Evolutionary conservation across 2,797 vertebrate species (phyloP).

Genomic region (Tamandua tetradactyla): DNA sequence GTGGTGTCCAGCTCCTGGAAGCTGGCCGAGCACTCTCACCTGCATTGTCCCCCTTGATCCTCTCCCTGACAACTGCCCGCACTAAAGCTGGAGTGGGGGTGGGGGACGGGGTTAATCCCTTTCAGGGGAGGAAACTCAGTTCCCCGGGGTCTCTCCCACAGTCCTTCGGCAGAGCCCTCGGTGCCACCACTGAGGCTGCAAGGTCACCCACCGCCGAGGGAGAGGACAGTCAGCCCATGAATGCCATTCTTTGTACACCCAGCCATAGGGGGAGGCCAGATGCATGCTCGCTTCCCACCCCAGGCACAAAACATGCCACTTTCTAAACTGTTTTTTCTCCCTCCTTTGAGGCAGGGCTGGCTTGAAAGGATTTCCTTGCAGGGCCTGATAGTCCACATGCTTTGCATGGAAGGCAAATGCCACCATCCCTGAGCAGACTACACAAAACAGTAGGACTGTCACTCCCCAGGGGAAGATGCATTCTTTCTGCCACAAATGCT

Average conservation of each 20-base stretch:
- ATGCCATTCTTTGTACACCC: background rate
- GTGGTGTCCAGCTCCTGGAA: background rate
- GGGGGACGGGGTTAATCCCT: fast-evolving
- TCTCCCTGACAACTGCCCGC: background rate
- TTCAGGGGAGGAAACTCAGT: background rate
- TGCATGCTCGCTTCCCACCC: background rate
- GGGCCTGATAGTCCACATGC: background rate
- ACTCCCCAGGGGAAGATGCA: background rate
- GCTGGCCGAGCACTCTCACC: background rate
- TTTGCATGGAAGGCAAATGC: constrained; percentile 56
- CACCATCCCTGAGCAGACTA: background rate
- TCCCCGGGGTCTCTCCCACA: background rate
- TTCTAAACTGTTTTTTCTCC: background rate
- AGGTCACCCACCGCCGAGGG: background rate
- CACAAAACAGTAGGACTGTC: background rate
- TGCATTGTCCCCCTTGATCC: background rate
- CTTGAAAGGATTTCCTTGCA: constrained; percentile 30
- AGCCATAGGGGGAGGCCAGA: background rate
- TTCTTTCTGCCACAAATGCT: constrained; percentile 42
- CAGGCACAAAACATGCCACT: background rate
- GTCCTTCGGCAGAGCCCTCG: background rate
- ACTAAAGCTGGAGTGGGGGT: too few species aligned
- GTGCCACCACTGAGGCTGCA: too few species aligned
- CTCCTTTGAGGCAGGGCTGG: background rate
- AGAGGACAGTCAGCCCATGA: fast-evolving